phyloP scores from a whole-genome alignment of 2,797 vertebrate species.

The Columba guinea region DNA sequence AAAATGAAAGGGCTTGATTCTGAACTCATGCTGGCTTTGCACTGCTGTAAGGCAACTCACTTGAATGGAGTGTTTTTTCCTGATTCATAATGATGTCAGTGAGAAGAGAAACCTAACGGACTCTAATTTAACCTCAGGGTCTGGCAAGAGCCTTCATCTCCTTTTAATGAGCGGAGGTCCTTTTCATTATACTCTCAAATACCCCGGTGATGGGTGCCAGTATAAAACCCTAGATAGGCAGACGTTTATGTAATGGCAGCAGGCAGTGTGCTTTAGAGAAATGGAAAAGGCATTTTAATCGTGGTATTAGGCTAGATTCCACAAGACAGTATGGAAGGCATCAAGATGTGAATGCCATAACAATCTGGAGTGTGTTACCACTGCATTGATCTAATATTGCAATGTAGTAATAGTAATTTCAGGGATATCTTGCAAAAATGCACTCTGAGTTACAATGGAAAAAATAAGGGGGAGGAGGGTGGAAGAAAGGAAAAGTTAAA shows the following conservation, averaged over 20 bases:
- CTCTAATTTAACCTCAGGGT: constrained; percentile 38
- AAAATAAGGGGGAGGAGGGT: neutral
- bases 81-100: constrained; percentile 13
- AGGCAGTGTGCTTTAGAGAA: constrained; percentile 33
- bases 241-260: constrained; percentile 58
- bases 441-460: constrained; percentile 35
- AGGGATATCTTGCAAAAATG: constrained; percentile 65
- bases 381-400: constrained; percentile 63
- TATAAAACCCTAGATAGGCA: constrained; percentile 45
- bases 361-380: constrained; percentile 70
- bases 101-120: neutral
- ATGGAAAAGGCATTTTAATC: constrained; percentile 69
- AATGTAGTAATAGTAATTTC: constrained; percentile 60
- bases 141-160: constrained; percentile 34
- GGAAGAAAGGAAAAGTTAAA: constrained; percentile 47
- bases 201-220: neutral
- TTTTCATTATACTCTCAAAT: constrained; percentile 28
- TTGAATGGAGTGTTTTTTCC: constrained; percentile 13
- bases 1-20: neutral
- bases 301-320: constrained; percentile 52
- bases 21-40: neutral
- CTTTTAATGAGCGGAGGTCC: constrained; percentile 34
- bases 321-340: constrained; percentile 67
- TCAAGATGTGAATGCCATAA: constrained; percentile 58
- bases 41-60: neutral